Base-by-base conservation (phyloP, 2,888 invertebrate species). In the Amblyjoppa fuscipennis region DNA sequence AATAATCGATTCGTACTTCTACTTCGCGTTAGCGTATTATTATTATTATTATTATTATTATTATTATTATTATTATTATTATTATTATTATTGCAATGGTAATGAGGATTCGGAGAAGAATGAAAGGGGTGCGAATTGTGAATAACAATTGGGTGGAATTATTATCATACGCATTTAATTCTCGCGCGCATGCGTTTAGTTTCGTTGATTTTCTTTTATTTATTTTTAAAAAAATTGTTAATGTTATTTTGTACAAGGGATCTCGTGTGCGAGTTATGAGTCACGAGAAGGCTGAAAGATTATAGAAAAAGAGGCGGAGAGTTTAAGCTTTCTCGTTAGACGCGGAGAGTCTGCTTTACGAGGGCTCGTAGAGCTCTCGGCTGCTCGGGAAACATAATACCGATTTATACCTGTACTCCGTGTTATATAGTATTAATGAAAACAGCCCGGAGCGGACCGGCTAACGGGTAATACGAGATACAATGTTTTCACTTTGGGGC, bases 271-370 rank as follows among this genome's bases (percentile, higher is more conserved):
- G n/a, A 45, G 71, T 16, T 56, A 59, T 31, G 69, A 75, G 73
- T 70, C 53, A 56, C 51, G 70, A 49, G 70, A 49, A 41, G 64
- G 80, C 76, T 70, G 76, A 81, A 59, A 73, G 28, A 80, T 66
- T 53, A 61, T 31, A n/a, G 74, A 69, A 79, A 56, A 49, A 45
- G 45, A 61, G 41, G 28, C 64, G 61, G 59, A 31, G 49, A 38
- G 38, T 51, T 71, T 45, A 34, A 66, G 70, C 28, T 77, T 53
- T 80, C 80, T 81, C 80, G 56, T 73, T 59, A 59, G 41, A 73
- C 70, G 51, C 20, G 73, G 59, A 59, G 56, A 59, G 25, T 56
- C 59, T 45, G 49, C 51, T 73, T 73, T 73, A 73, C 59, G 41
- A 73, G 73, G 13, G 28, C 28, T 38, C 41, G 28, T 20, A 9